Percentiles rank a stretch among this genome's conserved stretches.
Conservation (phyloP, 2,113 vertebrate genomes). For the Cervus canadensis region DNA sequence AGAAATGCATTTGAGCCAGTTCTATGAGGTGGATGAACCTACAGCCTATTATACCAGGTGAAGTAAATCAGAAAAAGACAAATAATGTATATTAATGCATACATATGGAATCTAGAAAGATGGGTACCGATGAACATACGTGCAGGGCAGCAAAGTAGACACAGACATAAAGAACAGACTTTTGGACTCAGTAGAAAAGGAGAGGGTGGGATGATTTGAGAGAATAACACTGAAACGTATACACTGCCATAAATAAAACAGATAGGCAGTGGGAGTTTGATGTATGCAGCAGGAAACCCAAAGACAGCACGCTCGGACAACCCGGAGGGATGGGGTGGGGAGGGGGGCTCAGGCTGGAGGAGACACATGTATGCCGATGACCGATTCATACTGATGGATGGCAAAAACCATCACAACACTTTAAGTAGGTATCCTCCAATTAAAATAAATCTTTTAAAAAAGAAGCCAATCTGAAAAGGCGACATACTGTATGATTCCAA, state of each 20-base stretch:
- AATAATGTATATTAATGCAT: neutral
- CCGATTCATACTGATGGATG: neutral
- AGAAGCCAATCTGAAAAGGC: neutral
- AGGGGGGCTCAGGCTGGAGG: neutral
- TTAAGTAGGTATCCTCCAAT: neutral
- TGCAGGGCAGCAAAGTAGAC: neutral
- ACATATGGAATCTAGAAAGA: neutral
- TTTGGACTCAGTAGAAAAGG: neutral
- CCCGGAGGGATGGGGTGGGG: neutral
- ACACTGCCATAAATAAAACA: neutral
- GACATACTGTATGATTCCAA: neutral
- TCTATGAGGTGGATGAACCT: neutral
- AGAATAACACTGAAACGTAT: neutral
- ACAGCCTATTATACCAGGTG: neutral
- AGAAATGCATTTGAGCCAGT: neutral
- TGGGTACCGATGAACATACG: fast-evolving
- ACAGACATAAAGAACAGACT: neutral
- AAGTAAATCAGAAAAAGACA: neutral
- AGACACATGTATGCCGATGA: neutral
- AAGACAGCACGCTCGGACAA: neutral
- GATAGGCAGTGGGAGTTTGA: neutral
- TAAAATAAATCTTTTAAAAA: neutral
- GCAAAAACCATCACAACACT: neutral
- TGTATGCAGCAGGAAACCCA: neutral
- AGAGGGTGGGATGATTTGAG: neutral